Evolutionary conservation across 2,113 vertebrate genomes (phyloP), one percentile per base, ranked within the genome.

Genomic region (Nematolebias whitei): DNA sequence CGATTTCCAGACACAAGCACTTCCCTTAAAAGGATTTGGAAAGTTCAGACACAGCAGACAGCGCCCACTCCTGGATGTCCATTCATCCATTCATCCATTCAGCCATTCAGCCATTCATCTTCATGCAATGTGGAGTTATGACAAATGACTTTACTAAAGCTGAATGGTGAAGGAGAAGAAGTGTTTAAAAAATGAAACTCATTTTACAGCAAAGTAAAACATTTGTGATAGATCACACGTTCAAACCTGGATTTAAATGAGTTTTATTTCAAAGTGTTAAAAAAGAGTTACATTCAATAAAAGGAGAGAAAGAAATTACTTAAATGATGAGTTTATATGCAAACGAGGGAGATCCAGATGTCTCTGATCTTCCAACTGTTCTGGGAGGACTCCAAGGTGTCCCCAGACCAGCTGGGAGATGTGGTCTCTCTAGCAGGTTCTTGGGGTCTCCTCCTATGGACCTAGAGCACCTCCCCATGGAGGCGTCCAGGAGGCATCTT

Each of bases 21-120:
- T 82, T 68, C 59, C 53, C 39, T 43, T 72, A 64, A 83, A 84
- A 85, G 72, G 70, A 35, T 82, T 84, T 80, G 35, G 44, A 50
- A 67, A 44, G 65, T 44, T 64, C 59, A 53, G 54, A 50, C 2
- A 39, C 44, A 68, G 49, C 65, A 7, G 16, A n/a, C n/a, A 18
- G 13, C 13, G 51, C 18, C 19, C 18, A 66, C 22, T 38, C 10
- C 44, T 62, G 44, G 49, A 78, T 19, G 20, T 53, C 26, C 41
- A 65, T 41, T 65, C n/a, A 35, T 32, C 14, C 10, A 23, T 38
- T 59, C n/a, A n/a, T n/a, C n/a, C n/a, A n/a, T n/a, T n/a, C n/a
- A n/a, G n/a, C n/a, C n/a, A n/a, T n/a, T n/a, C n/a, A n/a, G n/a
- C n/a, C n/a, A n/a, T n/a, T n/a, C n/a, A n/a, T n/a, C n/a, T n/a